Base-by-base conservation (phyloP, 2,797 vertebrate genomes). In the Euphonia xanthogaster region DNA sequence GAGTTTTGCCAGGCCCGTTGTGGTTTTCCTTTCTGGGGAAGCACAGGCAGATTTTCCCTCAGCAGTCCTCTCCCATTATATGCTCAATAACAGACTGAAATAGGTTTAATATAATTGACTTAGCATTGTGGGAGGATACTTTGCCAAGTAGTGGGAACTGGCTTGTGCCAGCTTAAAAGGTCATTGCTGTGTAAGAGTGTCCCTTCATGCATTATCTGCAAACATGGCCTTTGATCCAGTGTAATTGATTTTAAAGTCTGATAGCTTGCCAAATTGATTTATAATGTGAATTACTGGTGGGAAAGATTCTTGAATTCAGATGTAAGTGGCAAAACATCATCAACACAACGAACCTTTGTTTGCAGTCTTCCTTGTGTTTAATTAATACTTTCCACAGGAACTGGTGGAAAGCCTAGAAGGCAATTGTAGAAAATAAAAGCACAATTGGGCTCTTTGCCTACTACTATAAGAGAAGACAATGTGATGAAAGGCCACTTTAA, bases 221-320 rank as follows among this genome's bases (percentile, higher is more conserved):
- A 97, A 95, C 80, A 83, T 0, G 2, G 44, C 71, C 97, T 89
- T 84, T 95, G 91, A 94, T 97, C 97, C 91, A 88, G 25, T 71
- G 61, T 94, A 98, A 97, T 92, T 93, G 94, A 97, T 97, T 97
- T 97, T 88, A 96, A 97, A 97, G 44, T 67, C 62, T 85, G 92
- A 97, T 95, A 91, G 42, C 92, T 90, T 94, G 91, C 84, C 82
- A 97, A 91, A 96, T 84, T 96, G 93, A 97, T 97, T 96, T 95
- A 86, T 88, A 92, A 97, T 71, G 94, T 77, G 77, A 97, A 94
- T 95, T 94, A 63, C 80, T 94, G 60, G 48, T 94, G 55, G 72
- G 96, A 96, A 84, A 94, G 88, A 83, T 80, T 97, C 90, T 95
- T 93, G 6, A 79, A 81, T 91, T 90, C 73, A 90, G 65, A 89